Percentiles rank a stretch among this genome's conserved stretches.
Evolutionary conservation across 1,140 invertebrate species (phyloP).

Genomic region (Nixonia krombeini): DNA sequence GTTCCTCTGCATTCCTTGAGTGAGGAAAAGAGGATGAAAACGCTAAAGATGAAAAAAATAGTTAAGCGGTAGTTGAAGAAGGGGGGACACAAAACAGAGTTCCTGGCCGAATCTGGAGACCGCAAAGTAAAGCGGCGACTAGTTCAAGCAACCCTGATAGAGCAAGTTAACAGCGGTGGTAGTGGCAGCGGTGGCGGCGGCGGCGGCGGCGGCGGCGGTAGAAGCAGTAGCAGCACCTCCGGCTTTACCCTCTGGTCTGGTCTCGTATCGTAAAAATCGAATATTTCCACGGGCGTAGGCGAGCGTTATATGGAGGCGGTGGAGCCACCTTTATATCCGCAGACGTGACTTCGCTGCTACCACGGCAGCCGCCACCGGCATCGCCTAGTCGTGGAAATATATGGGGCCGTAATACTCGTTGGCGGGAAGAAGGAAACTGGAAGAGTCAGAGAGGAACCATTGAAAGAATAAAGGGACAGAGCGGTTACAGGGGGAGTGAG

Average conservation of each 20-base stretch:
- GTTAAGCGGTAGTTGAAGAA: slow-evolving; percentile 2
- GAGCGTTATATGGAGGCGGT: slow-evolving; percentile 44
- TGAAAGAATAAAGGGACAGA: slow-evolving; percentile 15
- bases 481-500: slow-evolving; percentile 36
- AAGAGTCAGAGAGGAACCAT: slow-evolving; percentile 20
- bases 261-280: slow-evolving; percentile 66
- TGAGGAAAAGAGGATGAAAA: background rate
- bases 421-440: slow-evolving; percentile 34
- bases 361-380: slow-evolving; percentile 31
- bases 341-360: slow-evolving; percentile 54
- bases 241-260: slow-evolving; percentile 45
- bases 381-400: slow-evolving; percentile 58
- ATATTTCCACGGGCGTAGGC: slow-evolving; percentile 61
- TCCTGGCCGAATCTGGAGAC: slow-evolving; percentile 28
- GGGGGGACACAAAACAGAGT: slow-evolving; percentile 5
- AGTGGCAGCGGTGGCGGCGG: background rate
- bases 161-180: no score
- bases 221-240: slow-evolving; percentile 5
- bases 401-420: slow-evolving; percentile 60
- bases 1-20: background rate
- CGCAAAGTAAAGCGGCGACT: slow-evolving; percentile 33
- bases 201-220: background rate
- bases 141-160: slow-evolving; percentile 27
- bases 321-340: slow-evolving; percentile 60
- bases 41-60: slow-evolving; percentile 1